These are phyloP conservation scores for Oryzias javanicus DNA, from an alignment of 2,113 vertebrate species.

Conservation along the genomic window DNA sequence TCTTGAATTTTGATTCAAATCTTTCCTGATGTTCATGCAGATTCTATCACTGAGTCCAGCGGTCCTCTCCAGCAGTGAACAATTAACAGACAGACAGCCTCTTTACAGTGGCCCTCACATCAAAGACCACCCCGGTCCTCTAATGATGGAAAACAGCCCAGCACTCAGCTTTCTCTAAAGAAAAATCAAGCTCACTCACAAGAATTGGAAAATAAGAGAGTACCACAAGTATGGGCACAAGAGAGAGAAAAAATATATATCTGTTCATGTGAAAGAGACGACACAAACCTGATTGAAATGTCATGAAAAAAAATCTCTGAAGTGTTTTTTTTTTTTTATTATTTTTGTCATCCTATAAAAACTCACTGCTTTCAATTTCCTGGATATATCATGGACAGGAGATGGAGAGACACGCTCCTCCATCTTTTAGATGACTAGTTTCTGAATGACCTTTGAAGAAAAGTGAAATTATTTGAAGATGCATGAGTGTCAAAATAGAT, in stretches of 20 bases:
- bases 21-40: conserved; percentile 7
- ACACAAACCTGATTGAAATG: conserved; percentile 31
- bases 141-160: conserved; percentile 31
- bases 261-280: conserved; percentile 10
- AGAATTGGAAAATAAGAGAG: conserved; percentile 19
- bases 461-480: conserved; percentile 30
- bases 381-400: conserved; percentile 35
- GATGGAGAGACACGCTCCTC: conserved; percentile 21
- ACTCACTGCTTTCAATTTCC: conserved; percentile 51
- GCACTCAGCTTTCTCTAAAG: conserved; percentile 15
- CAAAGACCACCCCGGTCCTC: conserved; percentile 34
- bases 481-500: not conserved
- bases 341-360: conserved; percentile 7
- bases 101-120: conserved; percentile 22
- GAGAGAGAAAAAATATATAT: conserved; percentile 8
- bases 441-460: conserved; percentile 51
- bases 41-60: conserved; percentile 5
- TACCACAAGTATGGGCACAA: conserved; percentile 5
- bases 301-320: conserved; percentile 45
- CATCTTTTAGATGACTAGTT: conserved; percentile 27
- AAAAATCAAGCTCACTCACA: conserved; percentile 8
- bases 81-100: conserved; percentile 20
- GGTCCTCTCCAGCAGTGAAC: conserved; percentile 13
- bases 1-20: not conserved
- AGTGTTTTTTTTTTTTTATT: conserved; percentile 1